These are phyloP conservation scores for Phortica magna DNA, from an alignment of 2,888 invertebrate genomes.

Conservation along the genomic window DNA sequence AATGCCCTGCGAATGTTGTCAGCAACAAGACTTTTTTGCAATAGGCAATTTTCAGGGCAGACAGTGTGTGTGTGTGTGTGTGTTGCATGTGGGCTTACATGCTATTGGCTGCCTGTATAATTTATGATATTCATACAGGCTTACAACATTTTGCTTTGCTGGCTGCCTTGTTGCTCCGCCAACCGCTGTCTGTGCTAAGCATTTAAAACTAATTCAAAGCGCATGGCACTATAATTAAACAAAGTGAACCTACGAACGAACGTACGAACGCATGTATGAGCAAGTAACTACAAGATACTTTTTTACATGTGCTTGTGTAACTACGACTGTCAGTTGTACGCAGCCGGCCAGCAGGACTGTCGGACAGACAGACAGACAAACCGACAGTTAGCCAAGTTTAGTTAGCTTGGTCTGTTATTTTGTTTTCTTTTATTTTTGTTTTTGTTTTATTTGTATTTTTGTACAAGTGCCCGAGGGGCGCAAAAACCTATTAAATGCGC, in stretches of 20 bases:
- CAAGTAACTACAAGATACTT: slow-evolving; percentile 58
- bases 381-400: neutral
- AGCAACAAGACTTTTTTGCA: slow-evolving; percentile 2
- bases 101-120: slow-evolving; percentile 44
- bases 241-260: slow-evolving; percentile 49
- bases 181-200: slow-evolving; percentile 35
- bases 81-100: neutral
- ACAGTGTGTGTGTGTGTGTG: neutral
- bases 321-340: slow-evolving; percentile 15
- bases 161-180: no score
- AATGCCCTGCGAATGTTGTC: slow-evolving; percentile 10
- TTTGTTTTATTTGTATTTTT: slow-evolving; percentile 31
- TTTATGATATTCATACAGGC: slow-evolving; percentile 65
- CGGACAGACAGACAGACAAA: neutral
- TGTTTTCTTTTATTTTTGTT: neutral
- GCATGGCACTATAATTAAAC: slow-evolving; percentile 65
- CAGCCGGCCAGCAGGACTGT: neutral
- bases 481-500: slow-evolving; percentile 62
- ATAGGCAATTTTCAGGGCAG: neutral
- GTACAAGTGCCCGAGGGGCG: slow-evolving; percentile 50
- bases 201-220: slow-evolving; percentile 65
- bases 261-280: slow-evolving; percentile 1
- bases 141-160: slow-evolving; percentile 49
- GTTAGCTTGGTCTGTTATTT: neutral
- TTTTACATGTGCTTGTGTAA: neutral